Conservation (phyloP, 92 coral and sea anemone species). For the Porites cylindrica region DNA sequence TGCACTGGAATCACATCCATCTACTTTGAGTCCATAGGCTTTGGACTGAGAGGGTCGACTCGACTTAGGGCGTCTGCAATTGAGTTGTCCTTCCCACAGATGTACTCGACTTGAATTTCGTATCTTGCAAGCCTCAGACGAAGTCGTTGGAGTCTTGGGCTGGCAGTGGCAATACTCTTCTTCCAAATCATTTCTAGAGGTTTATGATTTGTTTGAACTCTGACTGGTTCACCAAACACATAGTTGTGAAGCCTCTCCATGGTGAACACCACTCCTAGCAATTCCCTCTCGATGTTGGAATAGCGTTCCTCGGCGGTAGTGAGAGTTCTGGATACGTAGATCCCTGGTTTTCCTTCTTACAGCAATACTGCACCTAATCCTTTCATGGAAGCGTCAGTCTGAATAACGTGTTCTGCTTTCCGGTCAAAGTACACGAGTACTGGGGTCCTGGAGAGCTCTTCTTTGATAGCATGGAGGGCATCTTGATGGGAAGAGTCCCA, state of each 20-base stretch:
- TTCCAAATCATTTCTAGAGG: slow-evolving; percentile 12
- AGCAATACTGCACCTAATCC: slow-evolving; percentile 10
- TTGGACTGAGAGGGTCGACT: slow-evolving; percentile 24
- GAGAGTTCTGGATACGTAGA: slow-evolving; percentile 18
- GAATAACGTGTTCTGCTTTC: slow-evolving; percentile 3
- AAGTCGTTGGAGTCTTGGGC: slow-evolving; percentile 14
- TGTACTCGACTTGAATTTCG: slow-evolving; percentile 34
- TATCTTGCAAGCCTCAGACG: slow-evolving; percentile 27
- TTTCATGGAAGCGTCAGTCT: slow-evolving; percentile 13
- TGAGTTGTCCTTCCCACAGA: slow-evolving; percentile 27
- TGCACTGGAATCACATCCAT: slow-evolving; percentile 12
- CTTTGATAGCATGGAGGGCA: slow-evolving; percentile 8
- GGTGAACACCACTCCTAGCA: slow-evolving; percentile 17
- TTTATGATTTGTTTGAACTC: slow-evolving; percentile 34
- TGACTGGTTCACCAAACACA: slow-evolving; percentile 17
- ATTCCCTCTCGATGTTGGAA: slow-evolving; percentile 13
- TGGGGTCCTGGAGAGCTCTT: slow-evolving; percentile 22
- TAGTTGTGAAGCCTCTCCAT: slow-evolving; percentile 28
- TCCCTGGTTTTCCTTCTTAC: slow-evolving; percentile 12
- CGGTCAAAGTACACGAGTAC: slow-evolving; percentile 2
- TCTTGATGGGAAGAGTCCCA: slow-evolving; percentile 15
- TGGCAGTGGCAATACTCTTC: slow-evolving; percentile 26
- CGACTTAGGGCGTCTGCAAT: slow-evolving; percentile 22
- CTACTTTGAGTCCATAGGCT: slow-evolving; percentile 19
- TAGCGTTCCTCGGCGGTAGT: slow-evolving; percentile 37